Evolutionary conservation across 2,888 invertebrate species (phyloP), one percentile per base, ranked within the genome.

Genomic region (Tortricodes alternella): DNA sequence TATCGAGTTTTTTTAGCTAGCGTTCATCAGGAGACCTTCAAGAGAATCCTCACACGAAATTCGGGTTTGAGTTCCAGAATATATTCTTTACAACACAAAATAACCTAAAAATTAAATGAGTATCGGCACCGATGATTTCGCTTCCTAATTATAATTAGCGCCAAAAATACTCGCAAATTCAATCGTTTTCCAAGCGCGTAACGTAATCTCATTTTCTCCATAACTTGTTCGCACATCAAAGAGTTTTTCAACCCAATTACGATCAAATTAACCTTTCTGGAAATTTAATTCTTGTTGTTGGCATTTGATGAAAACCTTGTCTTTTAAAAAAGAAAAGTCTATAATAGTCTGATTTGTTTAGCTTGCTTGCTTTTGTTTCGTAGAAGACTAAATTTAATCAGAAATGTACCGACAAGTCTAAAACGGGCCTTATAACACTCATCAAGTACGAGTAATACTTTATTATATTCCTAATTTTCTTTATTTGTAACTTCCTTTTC

Each of bases 211-310:
- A 55, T 41, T 34, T 27, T 19, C 13, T 19, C n/a, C 48, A 34
- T 41, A 41, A 41, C 27, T 27, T 34, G 13, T 13, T 5, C 38
- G 29, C 9, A 41, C 34, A 41, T 48, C 53, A 55, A 55, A 55
- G 34, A 41, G 5, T 46, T 46, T 46, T 51, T 41, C 46, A 23
- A 35, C 24, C 34, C 39, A 41, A 41, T 55, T 55, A 55, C 24
- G n/a, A 48, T 21, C 29, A 32, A 48, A 56, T 44, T 41, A 48
- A 32, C 34, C 19, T 48, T 19, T 55, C 32, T 18, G 23, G 46
- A 3, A 44, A 52, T 27, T 35, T 9, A 34, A 34, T 38, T 53
- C 27, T n/a, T 37, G 9, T 19, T 21, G n/a, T 5, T 16, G 23
- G 16, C n/a, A 8, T 13, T 1, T 41, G 32, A 39, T 32, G 19